Base-by-base conservation (phyloP, 1,140 invertebrate genomes). In the Sycophaga agraensis region DNA sequence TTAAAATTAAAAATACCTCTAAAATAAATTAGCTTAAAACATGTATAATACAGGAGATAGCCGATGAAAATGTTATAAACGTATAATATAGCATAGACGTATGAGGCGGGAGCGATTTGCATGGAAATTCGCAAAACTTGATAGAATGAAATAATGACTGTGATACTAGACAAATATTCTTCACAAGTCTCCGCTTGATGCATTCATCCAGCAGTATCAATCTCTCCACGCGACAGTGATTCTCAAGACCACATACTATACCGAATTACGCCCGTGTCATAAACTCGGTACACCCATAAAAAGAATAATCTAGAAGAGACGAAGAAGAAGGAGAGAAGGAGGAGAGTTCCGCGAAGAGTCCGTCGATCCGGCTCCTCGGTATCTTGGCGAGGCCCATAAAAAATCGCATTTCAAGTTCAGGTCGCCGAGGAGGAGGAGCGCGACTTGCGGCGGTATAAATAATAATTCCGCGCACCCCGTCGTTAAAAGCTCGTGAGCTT, bases 401-500 rank as follows among this genome's bases (percentile, higher is more conserved):
- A 51, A 45, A 34, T 12, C 8, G 53, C 40, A 39, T 54, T 42
- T 40, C 24, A 55, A 42, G 40, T 28, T 55, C 54, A 46, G 16
- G 3, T 24, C 34, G 45, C 22, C 39, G 14, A 40, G 17, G 40
- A 57, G 34, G 14, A 14, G 8, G 12, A 19, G 9, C 1, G 35
- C 3, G 37, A 42, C 39, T 12, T 4, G 53, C 37, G 24, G 37
- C 28, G 24, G 12, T 19, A 21, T 6, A 16, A 53, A 60, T 61
- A 48, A 61, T 61, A 55, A 61, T 61, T 61, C 43, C 21, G 21
- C 34, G 28, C 14, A 26, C 22, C 34, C 9, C 46, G 45, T 62
- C 59, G 59, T 62, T 62, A 62, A 62, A 62, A 62, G 56, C 53
- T 62, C 59, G 16, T 62, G 49, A 62, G 56, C 34, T 40, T 43